Percentiles rank a stretch among this genome's conserved stretches.
phyloP scores from a whole-genome alignment of 2,888 invertebrate genomes.

The Dryomyza anilis region DNA sequence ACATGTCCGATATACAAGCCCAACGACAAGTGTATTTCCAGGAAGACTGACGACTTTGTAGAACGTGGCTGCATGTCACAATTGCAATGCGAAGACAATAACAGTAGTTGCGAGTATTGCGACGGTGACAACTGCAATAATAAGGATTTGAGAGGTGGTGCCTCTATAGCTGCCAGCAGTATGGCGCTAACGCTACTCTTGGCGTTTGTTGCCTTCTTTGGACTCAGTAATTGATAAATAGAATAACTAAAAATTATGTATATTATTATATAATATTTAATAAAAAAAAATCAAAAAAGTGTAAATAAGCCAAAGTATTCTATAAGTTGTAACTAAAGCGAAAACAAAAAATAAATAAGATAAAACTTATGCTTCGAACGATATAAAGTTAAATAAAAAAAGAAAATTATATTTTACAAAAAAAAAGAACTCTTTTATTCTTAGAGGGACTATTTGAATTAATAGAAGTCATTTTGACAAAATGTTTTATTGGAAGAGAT shows the following conservation, averaged over 20 bases:
- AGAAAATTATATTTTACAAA: too few species aligned
- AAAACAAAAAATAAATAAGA: too few species aligned
- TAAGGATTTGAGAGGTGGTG: conserved; percentile 30
- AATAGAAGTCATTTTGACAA: too few species aligned
- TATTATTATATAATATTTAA: not conserved
- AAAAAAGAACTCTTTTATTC: too few species aligned
- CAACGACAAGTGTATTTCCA: conserved; percentile 46
- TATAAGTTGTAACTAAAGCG: too few species aligned
- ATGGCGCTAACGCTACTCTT: conserved; percentile 35
- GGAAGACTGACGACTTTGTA: conserved; percentile 28
- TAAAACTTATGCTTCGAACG: too few species aligned
- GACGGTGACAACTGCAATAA: conserved; percentile 47
- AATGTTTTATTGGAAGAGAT: too few species aligned
- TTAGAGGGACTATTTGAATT: too few species aligned
- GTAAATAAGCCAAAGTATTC: too few species aligned
- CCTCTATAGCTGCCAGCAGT: conserved; percentile 35
- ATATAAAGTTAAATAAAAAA: too few species aligned
- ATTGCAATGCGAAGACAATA: conserved; percentile 40
- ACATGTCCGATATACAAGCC: conserved; percentile 47
- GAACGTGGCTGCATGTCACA: conserved; percentile 49
- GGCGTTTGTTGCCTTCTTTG: conserved; percentile 34
- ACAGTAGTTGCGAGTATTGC: conserved; percentile 44
- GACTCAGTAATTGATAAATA: not conserved
- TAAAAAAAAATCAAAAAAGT: too few species aligned
- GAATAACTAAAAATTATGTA: too few species aligned